These are phyloP conservation scores for Melanchra persicariae DNA, from an alignment of 2,888 invertebrate genomes.

Conservation along the genomic window DNA sequence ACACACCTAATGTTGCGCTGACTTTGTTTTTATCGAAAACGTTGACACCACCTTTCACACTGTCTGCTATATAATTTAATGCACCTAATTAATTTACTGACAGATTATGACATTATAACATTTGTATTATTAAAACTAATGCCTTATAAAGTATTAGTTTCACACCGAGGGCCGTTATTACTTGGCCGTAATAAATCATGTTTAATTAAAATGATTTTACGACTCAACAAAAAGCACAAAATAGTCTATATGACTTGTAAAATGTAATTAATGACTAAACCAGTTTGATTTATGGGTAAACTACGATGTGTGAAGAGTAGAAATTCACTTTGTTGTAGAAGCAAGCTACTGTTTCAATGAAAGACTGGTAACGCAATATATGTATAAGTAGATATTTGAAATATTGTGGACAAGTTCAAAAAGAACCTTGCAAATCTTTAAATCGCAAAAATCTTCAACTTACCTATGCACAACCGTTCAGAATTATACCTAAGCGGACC, in stretches of 20 bases:
- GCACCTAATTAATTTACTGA: conserved; percentile 21
- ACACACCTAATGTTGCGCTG: conserved; percentile 7
- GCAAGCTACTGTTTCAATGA: neutral
- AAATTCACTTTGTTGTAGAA: neutral
- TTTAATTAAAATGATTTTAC: conserved; percentile 27
- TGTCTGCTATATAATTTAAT: conserved; percentile 13
- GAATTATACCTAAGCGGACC: neutral
- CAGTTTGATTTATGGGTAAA: neutral
- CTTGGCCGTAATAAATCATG: conserved; percentile 5
- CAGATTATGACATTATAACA: conserved; percentile 7
- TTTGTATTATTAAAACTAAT: conserved; percentile 3
- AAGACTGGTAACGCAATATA: too few species aligned
- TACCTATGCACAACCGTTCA: neutral
- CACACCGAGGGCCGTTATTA: neutral
- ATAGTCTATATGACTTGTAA: neutral
- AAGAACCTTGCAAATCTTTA: neutral
- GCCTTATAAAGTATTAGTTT: conserved; percentile 17
- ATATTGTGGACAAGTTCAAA: too few species aligned
- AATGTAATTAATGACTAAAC: conserved; percentile 9
- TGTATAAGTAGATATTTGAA: too few species aligned
- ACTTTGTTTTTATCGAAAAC: conserved; percentile 24
- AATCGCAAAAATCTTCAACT: neutral
- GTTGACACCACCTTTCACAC: conserved; percentile 40
- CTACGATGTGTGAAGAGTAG: neutral
- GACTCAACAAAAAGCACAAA: conserved; percentile 6